phyloP scores from a whole-genome alignment of 2,888 invertebrate genomes.

The Elysia crispata region DNA sequence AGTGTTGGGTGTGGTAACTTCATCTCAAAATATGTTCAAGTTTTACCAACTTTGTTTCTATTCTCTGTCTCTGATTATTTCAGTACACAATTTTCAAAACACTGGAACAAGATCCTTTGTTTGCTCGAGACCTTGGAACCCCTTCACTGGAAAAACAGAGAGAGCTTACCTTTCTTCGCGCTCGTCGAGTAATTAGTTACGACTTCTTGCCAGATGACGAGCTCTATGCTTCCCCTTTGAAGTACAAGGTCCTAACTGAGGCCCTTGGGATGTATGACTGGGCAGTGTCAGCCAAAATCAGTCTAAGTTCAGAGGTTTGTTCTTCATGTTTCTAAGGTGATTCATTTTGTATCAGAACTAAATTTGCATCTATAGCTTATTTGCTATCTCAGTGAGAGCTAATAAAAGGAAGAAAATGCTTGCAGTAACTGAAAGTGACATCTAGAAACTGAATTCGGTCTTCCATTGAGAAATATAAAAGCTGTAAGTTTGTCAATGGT shows the following conservation, averaged over 20 bases:
- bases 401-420: too few species aligned
- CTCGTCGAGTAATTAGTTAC: constrained; percentile 83
- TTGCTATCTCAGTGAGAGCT: too few species aligned
- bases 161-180: constrained; percentile 75
- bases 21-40: too few species aligned
- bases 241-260: constrained; percentile 70
- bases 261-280: constrained; percentile 77
- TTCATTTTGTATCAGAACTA: too few species aligned
- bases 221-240: constrained; percentile 76
- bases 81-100: constrained; percentile 88
- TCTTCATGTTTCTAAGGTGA: too few species aligned
- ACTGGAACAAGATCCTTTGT: constrained; percentile 88
- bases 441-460: too few species aligned
- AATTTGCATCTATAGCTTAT: too few species aligned
- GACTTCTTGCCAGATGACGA: constrained; percentile 82
- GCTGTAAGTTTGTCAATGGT: too few species aligned
- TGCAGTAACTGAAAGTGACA: too few species aligned
- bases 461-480: too few species aligned
- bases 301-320: constrained; percentile 71
- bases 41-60: background rate
- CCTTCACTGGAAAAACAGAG: constrained; percentile 84
- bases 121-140: constrained; percentile 83
- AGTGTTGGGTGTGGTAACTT: too few species aligned
- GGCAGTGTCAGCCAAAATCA: constrained; percentile 74
- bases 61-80: constrained; percentile 49